Evolutionary conservation across 2,797 vertebrate species (phyloP), one percentile per base, ranked within the genome.

Genomic region (Hylomyscus alleni): DNA sequence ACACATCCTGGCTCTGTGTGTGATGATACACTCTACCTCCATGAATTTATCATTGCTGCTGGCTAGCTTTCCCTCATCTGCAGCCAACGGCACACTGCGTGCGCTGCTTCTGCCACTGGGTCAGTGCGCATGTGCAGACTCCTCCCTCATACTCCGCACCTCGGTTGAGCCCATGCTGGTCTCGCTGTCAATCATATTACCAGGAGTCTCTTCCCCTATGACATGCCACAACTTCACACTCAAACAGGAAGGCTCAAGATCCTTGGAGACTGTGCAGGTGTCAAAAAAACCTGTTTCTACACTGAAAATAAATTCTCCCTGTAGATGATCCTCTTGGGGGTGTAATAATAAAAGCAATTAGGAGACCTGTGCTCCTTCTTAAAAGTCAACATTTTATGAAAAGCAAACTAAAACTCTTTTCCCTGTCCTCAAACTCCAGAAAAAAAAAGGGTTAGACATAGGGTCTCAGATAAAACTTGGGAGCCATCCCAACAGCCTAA

Each of bases 51-150:
- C 81, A 82, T 8, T 82, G 90, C n/a, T 47, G n/a, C 91, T 89
- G 54, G n/a, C 91, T 92, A 78, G 65, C 83, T 94, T 81, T 90
- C 94, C 93, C 44, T 95, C 94, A 84, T 94, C 96, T 95, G 94
- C 77, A 67, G 11, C 91, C 90, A 20, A 26, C 7, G 6, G 37
- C 81, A 95, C 69, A 40, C 0, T 1, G 44, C 37, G 15, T 72
- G 78, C 77, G 91, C 50, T 54, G 78, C 80, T 91, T 52, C 56
- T 76, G 47, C 29, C 22, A 19, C 17, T 40, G 40, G 77, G 3
- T 86, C 82, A 13, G 34, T 37, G 34, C 34, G 34, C 34, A 72
- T 37, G 34, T 72, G 67, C 67, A 37, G 67, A 72, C n/a, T 52
- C 73, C 82, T 31, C 78, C 77, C 31, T 15, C 2, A 6, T 90